Evolutionary conservation across 2,888 invertebrate species (phyloP), one percentile per base, ranked within the genome.

Genomic region (Drosophila falleni): DNA sequence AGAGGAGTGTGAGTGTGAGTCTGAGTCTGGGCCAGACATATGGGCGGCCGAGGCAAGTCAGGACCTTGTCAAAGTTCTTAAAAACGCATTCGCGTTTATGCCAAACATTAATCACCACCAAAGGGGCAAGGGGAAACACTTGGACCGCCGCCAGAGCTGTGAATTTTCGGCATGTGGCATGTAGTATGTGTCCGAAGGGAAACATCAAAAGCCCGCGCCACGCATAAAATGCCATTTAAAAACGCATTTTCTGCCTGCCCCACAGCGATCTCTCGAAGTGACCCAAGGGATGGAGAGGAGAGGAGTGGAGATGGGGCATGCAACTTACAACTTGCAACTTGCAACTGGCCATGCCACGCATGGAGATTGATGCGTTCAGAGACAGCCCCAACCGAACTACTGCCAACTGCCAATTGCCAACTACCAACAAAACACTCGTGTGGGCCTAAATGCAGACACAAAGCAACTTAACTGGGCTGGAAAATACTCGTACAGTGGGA

Each of bases 171-270:
- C 84, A 80, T 89, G 89, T 88, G 75, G 55, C 71, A 71, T 64
- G 46, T 35, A n/a, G n/a, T n/a, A n/a, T n/a, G 56, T 44, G 55
- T 41, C 13, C 66, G 44, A 47, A 15, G 16, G 26, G 16, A 16
- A 88, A 89, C 86, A 84, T 90, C 90, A 86, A 86, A 86, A 86
- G 89, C 79, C 74, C 70, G 87, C 86, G 85, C 90, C 85, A 87
- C 90, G 89, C 87, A 77, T 81, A 85, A 87, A 85, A 89, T 80
- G 87, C 84, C 89, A 90, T 90, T 89, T 90, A 90, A 89, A 89
- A 89, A 89, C 87, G 90, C 89, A 90, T 89, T 89, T 90, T 84
- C 77, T 74, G 70, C 89, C 59, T 69, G 78, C 76, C 80, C 72
- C 61, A 69, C 54, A 51, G 59, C 54, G 16, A 31, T 26, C 61